Evolutionary conservation across 2,113 vertebrate species (phyloP).

Genomic region (Corythoichthys haematopterus): DNA sequence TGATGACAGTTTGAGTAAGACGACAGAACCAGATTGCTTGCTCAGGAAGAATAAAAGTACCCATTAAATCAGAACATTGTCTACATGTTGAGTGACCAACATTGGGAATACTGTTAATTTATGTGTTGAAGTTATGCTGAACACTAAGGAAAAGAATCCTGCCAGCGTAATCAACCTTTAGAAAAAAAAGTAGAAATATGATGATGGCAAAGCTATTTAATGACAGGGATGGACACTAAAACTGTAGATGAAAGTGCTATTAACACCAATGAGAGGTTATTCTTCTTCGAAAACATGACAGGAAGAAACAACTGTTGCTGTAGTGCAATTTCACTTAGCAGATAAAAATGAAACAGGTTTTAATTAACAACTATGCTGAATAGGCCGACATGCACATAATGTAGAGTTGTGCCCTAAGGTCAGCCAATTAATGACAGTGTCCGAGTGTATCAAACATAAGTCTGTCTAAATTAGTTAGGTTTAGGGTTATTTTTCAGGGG

Average conservation of each 20-base stretch:
- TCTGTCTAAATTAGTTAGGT: too few relatives aligned
- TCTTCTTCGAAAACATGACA: neutral
- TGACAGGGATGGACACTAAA: neutral
- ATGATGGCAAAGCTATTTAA: neutral
- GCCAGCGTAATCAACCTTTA: neutral
- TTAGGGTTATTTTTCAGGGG: too few relatives aligned
- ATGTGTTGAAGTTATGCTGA: neutral
- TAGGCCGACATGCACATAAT: neutral
- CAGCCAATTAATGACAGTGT: neutral
- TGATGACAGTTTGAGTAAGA: slow-evolving; percentile 1
- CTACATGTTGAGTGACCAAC: slow-evolving; percentile 8
- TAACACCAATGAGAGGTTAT: neutral
- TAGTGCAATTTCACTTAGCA: neutral
- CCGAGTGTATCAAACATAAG: neutral
- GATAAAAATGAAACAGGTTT: neutral
- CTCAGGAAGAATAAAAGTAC: neutral
- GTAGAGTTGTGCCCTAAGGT: neutral
- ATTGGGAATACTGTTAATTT: neutral
- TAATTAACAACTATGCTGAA: neutral
- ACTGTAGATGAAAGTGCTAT: slow-evolving; percentile 1
- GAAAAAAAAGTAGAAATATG: neutral
- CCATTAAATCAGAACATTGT: slow-evolving; percentile 3
- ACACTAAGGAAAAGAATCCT: slow-evolving; percentile 6
- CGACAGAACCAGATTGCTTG: neutral
- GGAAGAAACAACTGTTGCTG: neutral